Evolutionary conservation across 2,888 invertebrate species (phyloP), one percentile per base, ranked within the genome.

Genomic region (Leucophenga maculata): DNA sequence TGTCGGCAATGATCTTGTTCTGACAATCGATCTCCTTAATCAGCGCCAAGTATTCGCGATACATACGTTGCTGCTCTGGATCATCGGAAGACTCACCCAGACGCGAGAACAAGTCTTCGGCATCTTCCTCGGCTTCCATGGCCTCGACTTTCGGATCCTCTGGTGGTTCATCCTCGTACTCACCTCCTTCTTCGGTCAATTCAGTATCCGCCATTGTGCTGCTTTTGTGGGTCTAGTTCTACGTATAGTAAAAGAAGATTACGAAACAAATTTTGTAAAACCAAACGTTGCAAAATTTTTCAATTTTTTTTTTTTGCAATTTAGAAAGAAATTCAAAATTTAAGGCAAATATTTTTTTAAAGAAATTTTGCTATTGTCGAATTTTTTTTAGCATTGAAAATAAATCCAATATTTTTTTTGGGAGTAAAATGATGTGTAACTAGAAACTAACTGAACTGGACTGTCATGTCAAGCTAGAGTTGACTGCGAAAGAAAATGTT

Each of bases 21-120:
- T 88, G 88, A 70, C 78, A 79, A 0, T 85, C 83, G 50, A 88
- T 87, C 72, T 85, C 84, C 65, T 84, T 84, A 55, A 86, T 77
- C 26, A 88, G 68, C 6, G 85, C 74, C 57, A 83, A 64, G 32
- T 88, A 88, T 69, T 88, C 86, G 67, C 80, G 67, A 32, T 80
- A 86, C 72, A 79, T 78, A 14, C 83, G 83, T 60, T 82, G 75
- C 64, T 85, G 82, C 20, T 86, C 86, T 0, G 84, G 79, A 78
- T 85, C 82, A 6, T 86, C 86, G 2, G 85, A 80, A 3, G 83
- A 79, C 3, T 82, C 78, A 44, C 79, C 82, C 16, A 86, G 68
- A 0, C 75, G 80, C 1, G 86, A 85, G 70, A 82, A 83, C 3
- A 80, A 57, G 50, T 83, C 83, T 4, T 76, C 78, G 13, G 79